Evolutionary conservation across 2,113 vertebrate genomes (phyloP), one percentile per base, ranked within the genome.

Genomic region (Nipponia nippon): DNA sequence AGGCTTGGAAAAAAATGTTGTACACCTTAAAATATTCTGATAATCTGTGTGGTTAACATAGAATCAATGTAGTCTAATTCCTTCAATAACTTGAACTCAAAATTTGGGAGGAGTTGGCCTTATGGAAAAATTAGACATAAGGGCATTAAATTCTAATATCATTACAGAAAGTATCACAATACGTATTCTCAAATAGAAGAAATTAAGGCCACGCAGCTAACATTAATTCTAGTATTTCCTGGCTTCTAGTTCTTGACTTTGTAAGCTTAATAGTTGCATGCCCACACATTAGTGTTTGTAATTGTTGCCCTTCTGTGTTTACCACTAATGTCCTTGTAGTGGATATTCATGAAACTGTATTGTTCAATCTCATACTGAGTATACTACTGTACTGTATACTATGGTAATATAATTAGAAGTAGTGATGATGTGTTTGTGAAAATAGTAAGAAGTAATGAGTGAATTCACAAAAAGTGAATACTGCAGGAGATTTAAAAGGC

Each of bases 241-340:
- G 42, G 15, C 21, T 79, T 87, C n/a, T 32, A 18, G 8, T 27
- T 70, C 29, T 91, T 71, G 17, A 53, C 38, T 50, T 71, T 32
- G 15, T 49, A 67, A 84, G 18, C 15, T 67, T 55, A 62, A 18
- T 52, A 61, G 38, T 81, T 50, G 11, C 25, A 38, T 55, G 8
- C 2, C 11, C 3, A 7, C 19, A 34, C 0, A 1, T 19, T 20
- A 78, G 12, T 38, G 17, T 49, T 22, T 38, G 11, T 42, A 59
- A 42, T 42, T 50, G 49, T 17, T 61, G 29, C 55, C 13, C 16
- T 69, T 53, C 50, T 55, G 6, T 72, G 44, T 82, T 89, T 66
- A 21, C 6, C 42, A 58, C 16, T 34, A 14, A 29, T 56, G 22
- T 65, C 83, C 46, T 65, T 72, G 29, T 36, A 26, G 44, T 61